Base-by-base conservation (phyloP, 2,113 vertebrate species). In the Eira barbara region DNA sequence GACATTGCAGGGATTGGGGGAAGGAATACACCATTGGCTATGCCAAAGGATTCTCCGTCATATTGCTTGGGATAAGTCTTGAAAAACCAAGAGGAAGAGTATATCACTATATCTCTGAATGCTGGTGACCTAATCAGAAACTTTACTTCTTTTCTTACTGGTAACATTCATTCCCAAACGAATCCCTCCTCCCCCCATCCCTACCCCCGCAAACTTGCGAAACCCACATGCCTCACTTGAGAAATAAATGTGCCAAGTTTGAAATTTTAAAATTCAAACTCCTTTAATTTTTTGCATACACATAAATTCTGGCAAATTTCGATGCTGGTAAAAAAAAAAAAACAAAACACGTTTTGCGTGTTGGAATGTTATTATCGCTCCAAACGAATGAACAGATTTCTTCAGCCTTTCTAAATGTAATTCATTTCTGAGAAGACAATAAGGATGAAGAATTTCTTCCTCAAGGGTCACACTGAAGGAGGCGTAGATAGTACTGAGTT, bases 181-280 rank as follows among this genome's bases (percentile, higher is more conserved):
- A 93, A 71, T 95, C 89, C 47, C 47, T 85, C 10, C 49, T 87
- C 80, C 65, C 45, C 79, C 12, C 25, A 7, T 74, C 27, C 27
- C 73, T 89, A 57, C 57, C 92, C 84, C 97, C 78, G 39, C 87
- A 96, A 96, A 91, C 86, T 94, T 96, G 71, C 47, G 96, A 97
- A 95, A 42, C 87, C 94, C 88, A 98, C 96, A 96, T 91, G 96
- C 84, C 93, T 95, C 78, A 59, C 89, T 95, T 92, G 74, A 98
- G 91, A 94, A 94, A 91, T 86, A 59, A 29, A 94, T 83, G 93
- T 94, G 97, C 97, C 97, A 98, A 97, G 93, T 96, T 78, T 83
- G 88, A 98, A 97, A 97, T 89, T 97, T 97, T 98, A 98, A 97
- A 98, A 98, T 97, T 98, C 97, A 97, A 96, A 94, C 79, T 96